Conservation (phyloP, 2,113 vertebrate species). For the Typhlomys cinereus region DNA sequence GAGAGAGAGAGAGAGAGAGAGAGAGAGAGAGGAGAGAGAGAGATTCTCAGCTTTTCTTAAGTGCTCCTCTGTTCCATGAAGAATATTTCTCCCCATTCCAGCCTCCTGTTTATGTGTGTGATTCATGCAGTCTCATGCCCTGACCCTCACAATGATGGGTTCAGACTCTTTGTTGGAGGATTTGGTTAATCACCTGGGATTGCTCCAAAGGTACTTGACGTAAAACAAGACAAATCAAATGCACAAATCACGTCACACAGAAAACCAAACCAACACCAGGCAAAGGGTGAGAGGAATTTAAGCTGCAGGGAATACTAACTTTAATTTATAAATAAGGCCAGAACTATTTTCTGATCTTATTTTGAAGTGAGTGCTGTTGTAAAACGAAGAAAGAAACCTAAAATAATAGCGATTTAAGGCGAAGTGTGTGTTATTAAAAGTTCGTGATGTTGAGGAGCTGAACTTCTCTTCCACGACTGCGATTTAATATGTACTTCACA, state of each 20-base stretch:
- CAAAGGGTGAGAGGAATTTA: slow-evolving; percentile 73
- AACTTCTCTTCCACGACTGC: slow-evolving; percentile 74
- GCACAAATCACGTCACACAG: slow-evolving; percentile 75
- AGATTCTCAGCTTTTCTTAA: neutral
- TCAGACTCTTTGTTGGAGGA: neutral
- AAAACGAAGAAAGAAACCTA: slow-evolving; percentile 78
- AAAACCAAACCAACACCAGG: slow-evolving; percentile 80
- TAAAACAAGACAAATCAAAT: slow-evolving; percentile 59
- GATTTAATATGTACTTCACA: slow-evolving; percentile 83
- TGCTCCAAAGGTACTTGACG: slow-evolving; percentile 52
- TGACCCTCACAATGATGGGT: neutral
- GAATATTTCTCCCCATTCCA: neutral
- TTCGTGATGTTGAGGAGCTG: slow-evolving; percentile 79
- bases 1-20: too few relatives aligned
- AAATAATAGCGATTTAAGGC: slow-evolving; percentile 76
- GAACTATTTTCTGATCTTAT: slow-evolving; percentile 56
- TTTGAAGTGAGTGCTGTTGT: slow-evolving; percentile 68
- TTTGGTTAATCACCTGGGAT: slow-evolving; percentile 34
- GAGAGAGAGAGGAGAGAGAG: too few relatives aligned
- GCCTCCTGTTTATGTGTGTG: neutral
- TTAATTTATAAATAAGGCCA: slow-evolving; percentile 78
- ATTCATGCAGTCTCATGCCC: neutral
- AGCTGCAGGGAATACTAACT: slow-evolving; percentile 79
- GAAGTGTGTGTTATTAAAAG: slow-evolving; percentile 78
- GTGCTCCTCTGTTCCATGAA: accelerated